Base-by-base conservation (phyloP, 2,888 invertebrate species). In the Dyspetes luteomarginatus region DNA sequence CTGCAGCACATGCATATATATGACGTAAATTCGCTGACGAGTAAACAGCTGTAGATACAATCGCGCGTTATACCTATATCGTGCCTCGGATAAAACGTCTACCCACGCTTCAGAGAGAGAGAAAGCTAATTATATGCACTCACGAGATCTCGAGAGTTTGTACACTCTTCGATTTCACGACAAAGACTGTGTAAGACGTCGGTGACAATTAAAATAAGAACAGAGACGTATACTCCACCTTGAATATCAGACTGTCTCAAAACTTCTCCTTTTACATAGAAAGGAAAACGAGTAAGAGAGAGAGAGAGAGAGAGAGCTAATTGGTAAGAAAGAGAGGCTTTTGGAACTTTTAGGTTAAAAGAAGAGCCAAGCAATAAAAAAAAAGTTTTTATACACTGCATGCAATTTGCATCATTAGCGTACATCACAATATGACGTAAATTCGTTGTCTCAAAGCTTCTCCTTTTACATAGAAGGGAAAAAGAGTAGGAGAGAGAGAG, bases 201-300 rank as follows among this genome's bases (percentile, higher is more conserved):
- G n/a, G n/a, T n/a, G 58, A 58, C 74, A 65, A 75, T 75, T 69
- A 79, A 71, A 71, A 80, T 65, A 65, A 79, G 52, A 52, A 22
- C 52, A 50, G 50, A 36, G 12, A 60, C 58, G 30, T 9, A 15
- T 15, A 41, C 28, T 62, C n/a, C 43, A 26, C 74, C 58, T 58
- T 58, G 50, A 64, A 79, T 65, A 15, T 15, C 52, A 52, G 48
- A 56, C 30, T 17, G 72, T 30, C 58, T 41, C 50, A 24, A 12
- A 15, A 22, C 19, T 24, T 7, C 24, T 55, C 24, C 17, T 12
- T n/a, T 41, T 4, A 45, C 1, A 12, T 15, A 22, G 5, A 15
- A 48, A 17, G 36, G 0, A 41, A 36, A 64, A 75, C 30, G 41
- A 36, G 30, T 17, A 9, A 15, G 3, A 36, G 17, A 15, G 15